Evolutionary conservation across 2,888 invertebrate genomes (phyloP).

Genomic region (Catocala fraxini): DNA sequence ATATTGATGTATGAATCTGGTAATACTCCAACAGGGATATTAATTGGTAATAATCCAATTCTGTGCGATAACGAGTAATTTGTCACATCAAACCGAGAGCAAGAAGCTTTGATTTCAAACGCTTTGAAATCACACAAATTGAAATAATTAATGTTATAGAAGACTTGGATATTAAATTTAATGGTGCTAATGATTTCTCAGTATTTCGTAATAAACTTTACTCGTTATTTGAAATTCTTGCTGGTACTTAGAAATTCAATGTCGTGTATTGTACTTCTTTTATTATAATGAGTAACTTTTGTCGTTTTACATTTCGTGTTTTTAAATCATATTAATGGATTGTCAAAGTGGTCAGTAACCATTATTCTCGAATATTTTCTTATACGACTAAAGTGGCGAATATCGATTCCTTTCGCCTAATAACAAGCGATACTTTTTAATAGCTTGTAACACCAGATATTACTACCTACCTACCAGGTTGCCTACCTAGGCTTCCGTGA

Average conservation of each 20-base stretch:
- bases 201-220: slow-evolving; percentile 3
- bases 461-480: too few relatives aligned
- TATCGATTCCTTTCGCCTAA: too few relatives aligned
- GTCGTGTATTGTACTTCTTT: not conserved
- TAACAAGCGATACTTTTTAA: too few relatives aligned
- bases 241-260: not conserved
- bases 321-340: too few relatives aligned
- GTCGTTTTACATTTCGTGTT: not conserved
- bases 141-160: slow-evolving; percentile 17
- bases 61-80: slow-evolving; percentile 21
- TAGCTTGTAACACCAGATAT: too few relatives aligned
- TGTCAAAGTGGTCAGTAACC: too few relatives aligned
- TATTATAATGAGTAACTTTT: not conserved
- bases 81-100: slow-evolving; percentile 28
- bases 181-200: slow-evolving; percentile 4
- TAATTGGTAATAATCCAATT: slow-evolving; percentile 24
- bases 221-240: not conserved
- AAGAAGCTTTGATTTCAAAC: slow-evolving; percentile 14
- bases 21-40: slow-evolving; percentile 21
- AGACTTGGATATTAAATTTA: slow-evolving; percentile 12
- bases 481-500: too few relatives aligned
- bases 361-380: too few relatives aligned
- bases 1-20: slow-evolving; percentile 9
- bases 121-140: slow-evolving; percentile 16
- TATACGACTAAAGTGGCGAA: too few relatives aligned